These are phyloP conservation scores for Molothrus ater DNA, from an alignment of 2,797 vertebrate species.

Conservation along the genomic window DNA sequence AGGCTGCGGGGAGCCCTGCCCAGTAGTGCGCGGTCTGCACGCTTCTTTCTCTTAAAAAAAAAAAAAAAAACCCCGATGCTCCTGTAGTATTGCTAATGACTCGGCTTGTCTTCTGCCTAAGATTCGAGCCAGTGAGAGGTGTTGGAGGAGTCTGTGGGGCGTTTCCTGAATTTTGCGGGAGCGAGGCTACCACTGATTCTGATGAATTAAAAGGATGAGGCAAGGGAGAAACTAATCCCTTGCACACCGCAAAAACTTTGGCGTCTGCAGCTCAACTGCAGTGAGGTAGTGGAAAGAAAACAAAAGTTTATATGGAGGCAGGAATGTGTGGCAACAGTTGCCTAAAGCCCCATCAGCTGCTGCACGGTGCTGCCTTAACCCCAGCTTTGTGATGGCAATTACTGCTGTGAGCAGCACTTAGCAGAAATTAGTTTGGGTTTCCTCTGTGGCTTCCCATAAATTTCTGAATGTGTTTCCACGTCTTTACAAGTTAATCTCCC, in stretches of 20 bases:
- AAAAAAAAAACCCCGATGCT: too few relatives aligned
- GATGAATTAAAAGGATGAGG: background rate
- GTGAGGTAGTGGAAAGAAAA: background rate
- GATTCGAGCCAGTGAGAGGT: background rate
- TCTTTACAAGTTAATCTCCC: background rate
- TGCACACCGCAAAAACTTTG: background rate
- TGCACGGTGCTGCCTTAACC: background rate
- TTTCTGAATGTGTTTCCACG: background rate
- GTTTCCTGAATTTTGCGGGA: fast-evolving
- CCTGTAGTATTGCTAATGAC: background rate
- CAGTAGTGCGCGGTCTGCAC: fast-evolving
- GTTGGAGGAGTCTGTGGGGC: background rate
- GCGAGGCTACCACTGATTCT: fast-evolving
- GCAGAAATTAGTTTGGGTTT: slow-evolving; percentile 34
- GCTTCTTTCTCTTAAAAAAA: background rate
- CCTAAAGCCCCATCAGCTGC: background rate
- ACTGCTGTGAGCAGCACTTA: background rate
- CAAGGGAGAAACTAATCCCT: background rate
- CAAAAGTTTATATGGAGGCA: fast-evolving
- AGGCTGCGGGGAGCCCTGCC: fast-evolving
- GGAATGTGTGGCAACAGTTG: background rate
- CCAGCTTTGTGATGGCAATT: background rate
- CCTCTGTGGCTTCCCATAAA: slow-evolving; percentile 30
- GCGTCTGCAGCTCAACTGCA: background rate
- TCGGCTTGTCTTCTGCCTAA: too few relatives aligned